These are phyloP conservation scores for Sorex araneus DNA, from an alignment of 2,113 vertebrate genomes.

Conservation along the genomic window DNA sequence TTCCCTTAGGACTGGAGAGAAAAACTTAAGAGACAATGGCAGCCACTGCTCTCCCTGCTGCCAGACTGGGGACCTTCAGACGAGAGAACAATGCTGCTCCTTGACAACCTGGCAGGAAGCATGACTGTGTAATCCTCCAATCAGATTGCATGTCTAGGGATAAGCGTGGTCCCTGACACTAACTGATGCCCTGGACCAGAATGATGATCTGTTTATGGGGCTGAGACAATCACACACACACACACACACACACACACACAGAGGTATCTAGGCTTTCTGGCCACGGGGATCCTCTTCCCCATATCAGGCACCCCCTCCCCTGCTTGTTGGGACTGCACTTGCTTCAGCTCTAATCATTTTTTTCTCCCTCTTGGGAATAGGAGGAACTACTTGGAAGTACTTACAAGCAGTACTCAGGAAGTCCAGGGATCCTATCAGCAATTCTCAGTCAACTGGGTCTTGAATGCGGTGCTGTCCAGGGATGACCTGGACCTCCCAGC, in stretches of 20 bases:
- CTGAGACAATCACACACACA: accelerated
- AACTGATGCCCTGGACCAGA: neutral
- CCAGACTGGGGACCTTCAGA: neutral
- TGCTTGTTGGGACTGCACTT: neutral
- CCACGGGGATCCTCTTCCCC: accelerated
- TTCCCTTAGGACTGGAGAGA: neutral
- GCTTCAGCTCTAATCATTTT: neutral
- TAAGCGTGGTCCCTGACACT: neutral
- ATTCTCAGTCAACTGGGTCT: too few species aligned
- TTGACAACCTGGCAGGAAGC: neutral
- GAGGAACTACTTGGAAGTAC: too few species aligned
- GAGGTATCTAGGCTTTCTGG: too few species aligned
- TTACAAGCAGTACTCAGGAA: too few species aligned
- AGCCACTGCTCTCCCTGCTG: neutral
- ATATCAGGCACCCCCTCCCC: neutral
- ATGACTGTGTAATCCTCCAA: slow-evolving; percentile 60
- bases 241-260: too few species aligned
- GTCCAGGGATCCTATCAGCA: too few species aligned
- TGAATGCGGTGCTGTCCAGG: too few species aligned
- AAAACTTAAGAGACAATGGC: neutral
- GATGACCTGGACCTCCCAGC: too few species aligned
- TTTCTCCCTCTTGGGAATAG: neutral
- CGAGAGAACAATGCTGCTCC: neutral
- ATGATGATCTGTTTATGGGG: neutral
- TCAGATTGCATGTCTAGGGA: slow-evolving; percentile 47